Base-by-base conservation (phyloP, 1,140 invertebrate genomes). In the Hycleus phaleratus region DNA sequence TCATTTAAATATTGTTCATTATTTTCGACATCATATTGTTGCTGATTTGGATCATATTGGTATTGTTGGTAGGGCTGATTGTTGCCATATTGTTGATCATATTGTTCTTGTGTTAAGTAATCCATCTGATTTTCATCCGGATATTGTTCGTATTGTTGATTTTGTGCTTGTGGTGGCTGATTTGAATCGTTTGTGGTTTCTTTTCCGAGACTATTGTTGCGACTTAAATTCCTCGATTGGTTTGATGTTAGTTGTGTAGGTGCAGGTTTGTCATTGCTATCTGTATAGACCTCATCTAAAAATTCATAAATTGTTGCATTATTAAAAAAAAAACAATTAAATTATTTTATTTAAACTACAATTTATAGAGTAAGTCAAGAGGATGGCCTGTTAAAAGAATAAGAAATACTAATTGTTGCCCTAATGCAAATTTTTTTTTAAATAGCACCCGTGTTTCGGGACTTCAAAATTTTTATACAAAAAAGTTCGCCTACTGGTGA, bases 1-100 rank as follows among this genome's bases (percentile, higher is more conserved):
- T 68, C 56, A n/a, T 54, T 49, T n/a, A 44, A 10, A 43, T 65
- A 59, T 24, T 55, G 54, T 38, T 65, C 59, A 11, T 61, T 45
- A 49, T 64, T 55, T 38, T 58, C 61, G 0, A 59, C 56, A 58
- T 68, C 61, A 49, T 70, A 71, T 25, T 68, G 61, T 25, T 66
- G 18, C 18, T 18, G 47, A 46, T 68, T 62, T 7, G 60, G 60
- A 44, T 65, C 49, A 1, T 26, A 38, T 8, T 47, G 38, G 11
- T 63, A 68, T 11, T 61, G 6, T 24, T 66, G 38, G 40, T 60
- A 48, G 46, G 56, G 46, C 0, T 55, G 56, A 51, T 65, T 44
- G 24, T 49, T 45, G 18, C 49, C 49, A 55, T 70, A 67, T 42
- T 64, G 61, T 24, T 70, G 64, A 47, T 58, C 56, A 42, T 64